Evolutionary conservation across 2,888 invertebrate species (phyloP), one percentile per base, ranked within the genome.

Genomic region (Spilarctia lutea): DNA sequence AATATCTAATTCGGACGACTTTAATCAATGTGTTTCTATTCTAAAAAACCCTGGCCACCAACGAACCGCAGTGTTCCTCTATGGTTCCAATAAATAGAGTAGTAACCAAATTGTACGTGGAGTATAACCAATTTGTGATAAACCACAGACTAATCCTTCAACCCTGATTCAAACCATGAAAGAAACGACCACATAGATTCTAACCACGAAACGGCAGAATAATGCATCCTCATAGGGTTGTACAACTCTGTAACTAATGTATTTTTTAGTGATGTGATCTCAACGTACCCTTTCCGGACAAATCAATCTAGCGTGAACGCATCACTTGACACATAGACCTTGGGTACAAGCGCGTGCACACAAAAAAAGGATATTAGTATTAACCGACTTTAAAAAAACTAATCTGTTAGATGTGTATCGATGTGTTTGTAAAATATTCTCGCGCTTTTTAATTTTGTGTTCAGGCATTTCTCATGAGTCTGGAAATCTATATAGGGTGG

Each of bases 261-360:
- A 83, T 87, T 88, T 85, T 84, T 83, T 85, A 79, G 81, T 79
- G 72, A 66, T 75, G 81, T 78, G 78, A 82, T 80, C 72, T 76
- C 65, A 78, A 75, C 78, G 56, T 85, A 83, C 84, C 88, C 87
- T 89, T 90, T 86, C 81, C 87, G 88, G 86, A 87, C 78, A 88
- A 92, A 92, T 92, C 86, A 91, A 93, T 93, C 88, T 87, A 79
- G 85, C 91, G 88, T 92, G 90, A 91, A 90, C 87, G 85, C 88
- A 87, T 88, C 83, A 84, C 82, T 87, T 27, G 35, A 70, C 69
- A 70, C 69, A 27, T 39, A 85, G 86, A 81, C 84, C 83, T 87
- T 79, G 52, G 33, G 85, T 87, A 90, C 88, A 82, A 75, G 83
- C 82, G 66, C 27, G 70, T 0, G 48, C 68, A 3, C 35, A 60